Conservation (phyloP, 1,140 invertebrate genomes). For the Caerostris darwini region DNA sequence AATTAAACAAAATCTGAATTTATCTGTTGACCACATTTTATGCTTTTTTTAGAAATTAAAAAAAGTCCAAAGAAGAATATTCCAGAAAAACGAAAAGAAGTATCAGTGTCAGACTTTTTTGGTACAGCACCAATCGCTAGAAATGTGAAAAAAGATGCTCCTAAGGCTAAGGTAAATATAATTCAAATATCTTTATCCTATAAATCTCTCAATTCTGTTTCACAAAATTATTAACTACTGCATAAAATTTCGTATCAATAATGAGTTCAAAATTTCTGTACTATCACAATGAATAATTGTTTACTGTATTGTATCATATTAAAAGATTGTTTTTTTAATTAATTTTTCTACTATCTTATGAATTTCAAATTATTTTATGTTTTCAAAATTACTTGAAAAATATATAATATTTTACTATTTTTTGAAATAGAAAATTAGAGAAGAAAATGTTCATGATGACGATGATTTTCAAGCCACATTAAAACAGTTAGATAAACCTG, state of each 20-base stretch:
- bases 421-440: slow-evolving; percentile 9
- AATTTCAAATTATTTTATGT: too few species aligned
- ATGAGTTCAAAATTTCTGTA: too few species aligned
- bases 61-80: not conserved
- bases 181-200: not conserved
- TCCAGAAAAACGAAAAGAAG: slow-evolving; percentile 47
- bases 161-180: slow-evolving; percentile 41
- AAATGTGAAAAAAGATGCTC: slow-evolving; percentile 7
- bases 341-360: too few species aligned
- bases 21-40: too few species aligned
- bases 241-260: too few species aligned
- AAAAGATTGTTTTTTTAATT: too few species aligned
- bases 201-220: too few species aligned
- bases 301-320: too few species aligned
- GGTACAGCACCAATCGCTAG: slow-evolving; percentile 24
- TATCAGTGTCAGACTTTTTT: slow-evolving; percentile 50
- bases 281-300: too few species aligned
- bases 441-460: slow-evolving; percentile 50
- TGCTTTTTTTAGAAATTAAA: slow-evolving; percentile 37
- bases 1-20: too few species aligned
- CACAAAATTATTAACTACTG: too few species aligned
- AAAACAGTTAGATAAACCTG: not conserved
- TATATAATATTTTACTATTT: not conserved
- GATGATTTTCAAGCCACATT: slow-evolving; percentile 68
- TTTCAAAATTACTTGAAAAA: too few species aligned